Conservation (phyloP, 2,797 vertebrate species). For the Megaceryle alcyon region DNA sequence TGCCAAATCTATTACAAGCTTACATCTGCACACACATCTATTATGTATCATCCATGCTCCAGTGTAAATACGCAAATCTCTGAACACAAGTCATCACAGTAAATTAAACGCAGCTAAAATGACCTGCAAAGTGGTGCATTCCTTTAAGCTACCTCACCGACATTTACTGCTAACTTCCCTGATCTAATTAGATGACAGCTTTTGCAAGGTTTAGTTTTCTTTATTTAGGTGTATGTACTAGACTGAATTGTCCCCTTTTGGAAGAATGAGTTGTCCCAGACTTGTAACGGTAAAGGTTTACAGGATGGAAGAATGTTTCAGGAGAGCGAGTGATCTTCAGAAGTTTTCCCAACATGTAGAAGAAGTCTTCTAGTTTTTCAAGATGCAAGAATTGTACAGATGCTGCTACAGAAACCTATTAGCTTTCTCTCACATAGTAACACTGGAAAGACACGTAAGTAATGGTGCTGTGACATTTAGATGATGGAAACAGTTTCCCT, state of each 20-base stretch:
- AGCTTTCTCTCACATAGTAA: not conserved
- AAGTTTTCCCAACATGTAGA: not conserved
- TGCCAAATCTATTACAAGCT: not conserved
- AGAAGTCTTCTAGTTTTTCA: not conserved
- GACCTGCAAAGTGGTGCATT: not conserved
- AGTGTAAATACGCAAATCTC: constrained; percentile 34
- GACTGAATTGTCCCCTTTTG: not conserved
- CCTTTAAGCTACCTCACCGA: not conserved
- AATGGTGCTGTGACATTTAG: not conserved
- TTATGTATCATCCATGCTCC: not conserved
- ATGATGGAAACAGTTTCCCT: not conserved
- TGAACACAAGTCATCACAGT: not conserved
- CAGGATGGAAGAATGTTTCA: not conserved
- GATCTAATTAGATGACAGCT: not conserved
- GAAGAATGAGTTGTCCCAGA: not conserved
- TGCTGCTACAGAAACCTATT: not conserved
- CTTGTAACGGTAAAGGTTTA: not conserved
- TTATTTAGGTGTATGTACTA: not conserved
- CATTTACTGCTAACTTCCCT: not conserved
- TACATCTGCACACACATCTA: not conserved
- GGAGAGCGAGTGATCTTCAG: not conserved
- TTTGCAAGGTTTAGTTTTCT: not conserved
- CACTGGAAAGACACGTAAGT: not conserved
- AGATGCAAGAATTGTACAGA: not conserved
- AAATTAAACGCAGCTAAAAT: constrained; percentile 11